A percentile compares a stretch with the other conserved stretches of the same genome.
phyloP scores from a whole-genome alignment of 2,113 vertebrate genomes.

The Calonectris borealis region DNA sequence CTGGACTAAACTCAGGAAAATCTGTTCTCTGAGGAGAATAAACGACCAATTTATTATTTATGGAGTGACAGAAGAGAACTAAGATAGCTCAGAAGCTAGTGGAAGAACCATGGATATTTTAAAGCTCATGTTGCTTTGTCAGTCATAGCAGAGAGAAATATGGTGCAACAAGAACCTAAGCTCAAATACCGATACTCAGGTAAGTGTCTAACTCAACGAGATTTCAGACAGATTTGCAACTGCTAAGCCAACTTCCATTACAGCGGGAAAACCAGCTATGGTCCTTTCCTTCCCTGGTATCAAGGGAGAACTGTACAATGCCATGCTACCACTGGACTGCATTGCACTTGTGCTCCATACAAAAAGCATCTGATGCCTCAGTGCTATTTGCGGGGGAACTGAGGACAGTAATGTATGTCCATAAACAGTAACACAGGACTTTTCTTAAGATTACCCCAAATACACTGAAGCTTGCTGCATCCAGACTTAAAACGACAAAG shows the following conservation, averaged over 20 bases:
- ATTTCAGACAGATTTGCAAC: neutral
- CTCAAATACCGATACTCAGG: rapidly evolving
- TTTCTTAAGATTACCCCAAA: neutral
- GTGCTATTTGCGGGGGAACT: neutral
- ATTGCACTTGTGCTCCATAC: neutral
- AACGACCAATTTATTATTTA: constrained; percentile 24
- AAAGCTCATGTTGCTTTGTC: neutral
- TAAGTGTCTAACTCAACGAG: neutral
- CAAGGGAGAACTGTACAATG: neutral
- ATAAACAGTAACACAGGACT: neutral
- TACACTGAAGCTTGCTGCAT: neutral
- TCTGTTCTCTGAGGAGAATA: constrained; percentile 15
- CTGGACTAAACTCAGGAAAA: constrained; percentile 18
- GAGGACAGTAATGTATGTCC: neutral
- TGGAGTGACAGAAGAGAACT: neutral
- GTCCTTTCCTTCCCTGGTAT: neutral
- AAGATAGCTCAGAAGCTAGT: neutral
- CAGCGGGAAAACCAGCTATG: neutral
- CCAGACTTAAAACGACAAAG: neutral
- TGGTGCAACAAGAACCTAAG: neutral
- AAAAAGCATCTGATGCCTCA: neutral
- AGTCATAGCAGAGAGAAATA: neutral
- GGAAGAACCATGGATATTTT: neutral
- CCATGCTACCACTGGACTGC: neutral
- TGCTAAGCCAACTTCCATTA: neutral